Base-by-base conservation (phyloP, 2,113 vertebrate species). In the Vidua macroura region DNA sequence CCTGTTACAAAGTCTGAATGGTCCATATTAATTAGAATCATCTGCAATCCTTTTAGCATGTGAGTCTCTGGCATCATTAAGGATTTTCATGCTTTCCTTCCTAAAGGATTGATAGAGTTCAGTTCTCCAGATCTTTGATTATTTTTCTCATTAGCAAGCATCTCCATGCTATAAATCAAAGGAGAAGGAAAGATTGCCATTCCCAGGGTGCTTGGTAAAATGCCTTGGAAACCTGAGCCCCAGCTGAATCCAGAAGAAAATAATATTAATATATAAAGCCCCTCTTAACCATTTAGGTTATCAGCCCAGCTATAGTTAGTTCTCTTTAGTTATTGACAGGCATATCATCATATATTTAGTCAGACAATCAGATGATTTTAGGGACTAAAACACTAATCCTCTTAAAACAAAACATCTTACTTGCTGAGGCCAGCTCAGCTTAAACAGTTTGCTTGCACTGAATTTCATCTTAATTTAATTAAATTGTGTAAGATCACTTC, bases 31-130 rank as follows among this genome's bases (percentile, higher is more conserved):
- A 97, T 97, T 96, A 97, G 92, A 97, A 86, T 97, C 90, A 94
- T 94, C 86, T 82, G 92, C 80, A 96, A 9, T 79, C 77, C 66
- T 95, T 96, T 95, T 87, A 95, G 66, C 22, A 0, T 95, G 62
- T 88, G 68, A 97, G 91, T 91, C 92, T 82, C 88, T 96, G 96
- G 93, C 90, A 96, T 96, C 92, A 90, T 97, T 97, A 96, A 96
- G 86, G 84, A 78, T 90, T 93, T 96, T 93, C 83, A 85, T 85
- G 82, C 80, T 93, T 93, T 96, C 92, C 78, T 91, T 96, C 82
- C 92, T 91, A 19, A 86, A 96, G 92, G 86, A 96, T 86, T 84
- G 87, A 82, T 91, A 52, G 74, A 70, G 52, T 79, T 97, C 90
- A 59, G 64, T 93, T 66, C 91, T 94, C 75, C 43, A 87, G 81